Percentiles rank a stretch among this genome's conserved stretches.
These are phyloP conservation scores for Tipula helvola DNA, from an alignment of 2,888 invertebrate genomes.

Conservation along the genomic window DNA sequence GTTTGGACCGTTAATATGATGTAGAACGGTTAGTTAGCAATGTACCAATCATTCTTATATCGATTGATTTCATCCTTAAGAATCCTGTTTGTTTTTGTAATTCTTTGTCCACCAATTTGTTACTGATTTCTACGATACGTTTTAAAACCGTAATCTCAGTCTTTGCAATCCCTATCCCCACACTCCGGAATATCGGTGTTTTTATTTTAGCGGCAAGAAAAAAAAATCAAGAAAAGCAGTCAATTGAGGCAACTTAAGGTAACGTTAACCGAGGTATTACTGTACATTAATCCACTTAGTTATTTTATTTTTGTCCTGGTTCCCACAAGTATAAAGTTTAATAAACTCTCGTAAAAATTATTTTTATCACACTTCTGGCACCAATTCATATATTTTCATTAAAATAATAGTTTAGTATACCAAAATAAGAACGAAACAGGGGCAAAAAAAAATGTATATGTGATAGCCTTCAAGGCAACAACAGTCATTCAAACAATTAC, in stretches of 20 bases:
- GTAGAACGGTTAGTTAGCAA: too few relatives aligned
- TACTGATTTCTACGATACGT: too few relatives aligned
- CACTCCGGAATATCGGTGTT: too few relatives aligned
- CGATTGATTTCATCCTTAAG: too few relatives aligned
- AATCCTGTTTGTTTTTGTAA: too few relatives aligned
- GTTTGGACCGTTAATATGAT: too few relatives aligned
- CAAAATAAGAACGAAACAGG: background rate
- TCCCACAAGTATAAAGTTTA: background rate
- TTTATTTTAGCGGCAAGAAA: too few relatives aligned
- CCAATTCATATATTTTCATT: slow-evolving; percentile 4
- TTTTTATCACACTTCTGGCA: slow-evolving; percentile 4
- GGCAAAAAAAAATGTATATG: background rate
- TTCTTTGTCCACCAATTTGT: too few relatives aligned
- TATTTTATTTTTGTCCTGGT: background rate
- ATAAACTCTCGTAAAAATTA: background rate
- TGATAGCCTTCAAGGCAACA: background rate
- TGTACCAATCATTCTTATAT: too few relatives aligned
- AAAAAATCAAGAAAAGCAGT: too few relatives aligned
- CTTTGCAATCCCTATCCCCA: too few relatives aligned
- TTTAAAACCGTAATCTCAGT: too few relatives aligned
- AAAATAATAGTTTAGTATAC: background rate
- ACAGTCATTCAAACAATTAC: background rate
- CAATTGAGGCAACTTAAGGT: background rate
- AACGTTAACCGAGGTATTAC: background rate
- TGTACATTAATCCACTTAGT: background rate